Evolutionary conservation across 2,888 invertebrate genomes (phyloP).

Genomic region (Conomelus anceps): DNA sequence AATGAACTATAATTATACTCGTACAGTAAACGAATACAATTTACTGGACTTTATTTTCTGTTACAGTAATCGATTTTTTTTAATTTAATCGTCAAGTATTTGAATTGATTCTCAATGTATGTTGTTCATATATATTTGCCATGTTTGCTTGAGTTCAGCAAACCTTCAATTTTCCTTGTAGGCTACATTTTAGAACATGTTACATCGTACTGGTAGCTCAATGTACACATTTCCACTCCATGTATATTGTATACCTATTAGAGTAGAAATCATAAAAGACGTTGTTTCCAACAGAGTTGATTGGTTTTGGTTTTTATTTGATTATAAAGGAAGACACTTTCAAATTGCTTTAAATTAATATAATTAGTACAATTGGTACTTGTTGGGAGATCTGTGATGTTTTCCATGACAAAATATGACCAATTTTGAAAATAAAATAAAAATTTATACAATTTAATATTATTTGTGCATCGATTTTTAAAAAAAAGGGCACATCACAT

Average conservation of each 20-base stretch:
- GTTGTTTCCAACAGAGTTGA: no score
- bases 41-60: neutral
- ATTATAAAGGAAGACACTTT: neutral
- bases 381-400: no score
- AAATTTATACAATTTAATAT: no score
- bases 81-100: no score
- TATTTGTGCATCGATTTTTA: no score
- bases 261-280: neutral
- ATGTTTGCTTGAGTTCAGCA: neutral
- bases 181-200: neutral
- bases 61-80: neutral
- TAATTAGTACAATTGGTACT: no score
- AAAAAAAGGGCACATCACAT: no score
- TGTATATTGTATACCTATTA: neutral
- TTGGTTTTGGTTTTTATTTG: neutral
- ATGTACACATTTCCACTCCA: neutral
- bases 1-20: neutral
- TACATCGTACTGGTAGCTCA: neutral
- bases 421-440: no score
- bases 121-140: neutral
- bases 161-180: neutral
- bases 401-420: no score
- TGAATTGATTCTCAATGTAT: no score
- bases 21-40: neutral
- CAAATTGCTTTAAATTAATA: neutral